Evolutionary conservation across 2,888 invertebrate species (phyloP).

Genomic region (Caenorhabditis macrosperma): DNA sequence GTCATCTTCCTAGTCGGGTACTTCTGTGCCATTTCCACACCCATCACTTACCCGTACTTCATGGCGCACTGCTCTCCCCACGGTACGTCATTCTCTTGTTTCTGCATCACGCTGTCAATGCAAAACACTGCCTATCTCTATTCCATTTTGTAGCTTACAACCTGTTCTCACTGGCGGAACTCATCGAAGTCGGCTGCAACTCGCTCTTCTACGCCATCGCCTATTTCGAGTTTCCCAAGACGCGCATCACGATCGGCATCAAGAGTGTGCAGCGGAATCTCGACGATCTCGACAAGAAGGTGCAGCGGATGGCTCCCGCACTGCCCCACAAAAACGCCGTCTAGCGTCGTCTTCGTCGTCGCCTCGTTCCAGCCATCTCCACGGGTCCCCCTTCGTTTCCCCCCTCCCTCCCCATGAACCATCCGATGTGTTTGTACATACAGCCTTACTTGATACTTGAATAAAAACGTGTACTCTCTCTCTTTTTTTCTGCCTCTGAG

Average conservation of each 20-base stretch:
- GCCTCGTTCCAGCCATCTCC: background rate
- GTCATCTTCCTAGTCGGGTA: slow-evolving; percentile 72
- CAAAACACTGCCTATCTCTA: no score
- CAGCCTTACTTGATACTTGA: background rate
- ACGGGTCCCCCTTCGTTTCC: slow-evolving; percentile 20
- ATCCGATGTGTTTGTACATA: slow-evolving; percentile 44
- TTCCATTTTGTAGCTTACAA: slow-evolving; percentile 71
- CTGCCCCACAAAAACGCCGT: slow-evolving; percentile 42
- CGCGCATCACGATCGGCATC: slow-evolving; percentile 65
- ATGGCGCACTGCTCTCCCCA: slow-evolving; percentile 66
- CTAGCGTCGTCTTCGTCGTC: background rate
- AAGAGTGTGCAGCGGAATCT: slow-evolving; percentile 54
- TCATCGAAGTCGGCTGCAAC: slow-evolving; percentile 76
- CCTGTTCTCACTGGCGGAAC: slow-evolving; percentile 76
- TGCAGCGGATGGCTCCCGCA: slow-evolving; percentile 40
- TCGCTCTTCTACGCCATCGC: slow-evolving; percentile 75
- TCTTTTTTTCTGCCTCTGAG: background rate
- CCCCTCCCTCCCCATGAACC: background rate
- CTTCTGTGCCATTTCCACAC: slow-evolving; percentile 77
- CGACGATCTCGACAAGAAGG: slow-evolving; percentile 37
- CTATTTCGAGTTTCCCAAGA: slow-evolving; percentile 73
- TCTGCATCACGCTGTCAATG: no score
- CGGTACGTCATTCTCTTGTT: slow-evolving; percentile 67
- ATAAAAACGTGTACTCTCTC: slow-evolving; percentile 37
- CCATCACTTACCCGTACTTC: slow-evolving; percentile 74